These are phyloP conservation scores for Adelges cooleyi DNA, from an alignment of 1,140 invertebrate species.

Conservation along the genomic window DNA sequence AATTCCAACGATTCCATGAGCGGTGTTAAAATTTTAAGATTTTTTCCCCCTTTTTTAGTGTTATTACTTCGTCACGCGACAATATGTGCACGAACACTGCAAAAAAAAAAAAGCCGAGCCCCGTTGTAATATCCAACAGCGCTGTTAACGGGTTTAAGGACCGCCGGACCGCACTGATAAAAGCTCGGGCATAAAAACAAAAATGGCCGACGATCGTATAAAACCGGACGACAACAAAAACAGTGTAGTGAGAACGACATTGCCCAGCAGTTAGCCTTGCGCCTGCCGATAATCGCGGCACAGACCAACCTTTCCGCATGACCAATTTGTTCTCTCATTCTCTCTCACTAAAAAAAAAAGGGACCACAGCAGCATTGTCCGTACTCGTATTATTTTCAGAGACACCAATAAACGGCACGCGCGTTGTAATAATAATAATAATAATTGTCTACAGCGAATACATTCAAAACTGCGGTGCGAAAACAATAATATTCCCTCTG, in stretches of 20 bases:
- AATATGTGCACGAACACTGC: background rate
- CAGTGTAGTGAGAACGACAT: background rate
- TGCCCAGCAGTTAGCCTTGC: background rate
- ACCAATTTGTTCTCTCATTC: conserved; percentile 1
- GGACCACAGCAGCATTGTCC: no score
- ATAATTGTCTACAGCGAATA: no score
- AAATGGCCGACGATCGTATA: background rate
- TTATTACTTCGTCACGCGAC: no score
- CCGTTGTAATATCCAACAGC: conserved; percentile 3
- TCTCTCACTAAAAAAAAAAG: no score
- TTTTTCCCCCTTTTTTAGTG: no score
- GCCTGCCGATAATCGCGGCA: background rate
- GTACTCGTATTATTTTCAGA: no score
- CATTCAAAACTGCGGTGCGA: no score
- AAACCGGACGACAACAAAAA: background rate
- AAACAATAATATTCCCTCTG: no score
- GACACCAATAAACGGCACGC: no score
- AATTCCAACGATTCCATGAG: no score
- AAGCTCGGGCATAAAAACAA: background rate
- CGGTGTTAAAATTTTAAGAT: no score
- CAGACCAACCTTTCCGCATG: background rate
- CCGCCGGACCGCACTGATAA: background rate
- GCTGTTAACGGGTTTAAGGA: background rate
- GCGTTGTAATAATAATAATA: no score
- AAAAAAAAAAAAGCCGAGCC: background rate